A percentile compares a stretch with the other conserved stretches of the same genome.
These are phyloP conservation scores for Strigamia transsilvanica DNA, from an alignment of 2,888 invertebrate genomes.

Conservation along the genomic window DNA sequence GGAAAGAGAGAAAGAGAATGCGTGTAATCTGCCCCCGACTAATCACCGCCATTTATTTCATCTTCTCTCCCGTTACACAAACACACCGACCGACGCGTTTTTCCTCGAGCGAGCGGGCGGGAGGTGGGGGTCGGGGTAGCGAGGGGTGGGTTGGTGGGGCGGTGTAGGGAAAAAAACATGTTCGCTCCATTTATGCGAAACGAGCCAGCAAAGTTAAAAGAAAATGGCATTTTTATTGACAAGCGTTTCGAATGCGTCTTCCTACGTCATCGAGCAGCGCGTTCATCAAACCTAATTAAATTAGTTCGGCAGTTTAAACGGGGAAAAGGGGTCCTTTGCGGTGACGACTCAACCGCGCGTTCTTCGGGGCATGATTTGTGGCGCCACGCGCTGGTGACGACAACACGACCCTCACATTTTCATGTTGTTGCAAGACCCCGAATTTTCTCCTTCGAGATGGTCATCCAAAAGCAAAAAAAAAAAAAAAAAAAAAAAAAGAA, in stretches of 20 bases:
- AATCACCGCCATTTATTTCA: slow-evolving; percentile 37
- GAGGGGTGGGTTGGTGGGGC: background rate
- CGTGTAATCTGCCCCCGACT: background rate
- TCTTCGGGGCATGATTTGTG: slow-evolving; percentile 41
- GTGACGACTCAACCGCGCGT: slow-evolving; percentile 31
- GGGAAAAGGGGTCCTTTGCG: slow-evolving; percentile 16
- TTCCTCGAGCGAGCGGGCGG: background rate
- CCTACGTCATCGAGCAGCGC: slow-evolving; percentile 16
- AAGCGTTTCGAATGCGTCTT: slow-evolving; percentile 17
- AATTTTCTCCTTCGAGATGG: slow-evolving; percentile 13
- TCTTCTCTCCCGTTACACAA: slow-evolving; percentile 37
- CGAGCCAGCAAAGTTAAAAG: background rate
- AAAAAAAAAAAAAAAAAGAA: background rate
- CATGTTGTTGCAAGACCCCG: slow-evolving; percentile 16
- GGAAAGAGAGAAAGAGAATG: background rate
- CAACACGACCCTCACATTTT: background rate
- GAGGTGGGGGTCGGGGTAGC: too few species aligned
- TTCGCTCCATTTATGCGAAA: slow-evolving; percentile 24
- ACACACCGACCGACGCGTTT: background rate
- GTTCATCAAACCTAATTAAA: slow-evolving; percentile 48
- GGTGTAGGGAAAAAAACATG: background rate
- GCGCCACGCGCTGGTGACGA: slow-evolving; percentile 42
- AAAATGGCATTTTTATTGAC: slow-evolving; percentile 19
- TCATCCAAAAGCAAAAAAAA: too few species aligned
- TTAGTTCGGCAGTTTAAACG: slow-evolving; percentile 40